Conservation (phyloP, 2,888 invertebrate species). For the Heliconius erato region DNA sequence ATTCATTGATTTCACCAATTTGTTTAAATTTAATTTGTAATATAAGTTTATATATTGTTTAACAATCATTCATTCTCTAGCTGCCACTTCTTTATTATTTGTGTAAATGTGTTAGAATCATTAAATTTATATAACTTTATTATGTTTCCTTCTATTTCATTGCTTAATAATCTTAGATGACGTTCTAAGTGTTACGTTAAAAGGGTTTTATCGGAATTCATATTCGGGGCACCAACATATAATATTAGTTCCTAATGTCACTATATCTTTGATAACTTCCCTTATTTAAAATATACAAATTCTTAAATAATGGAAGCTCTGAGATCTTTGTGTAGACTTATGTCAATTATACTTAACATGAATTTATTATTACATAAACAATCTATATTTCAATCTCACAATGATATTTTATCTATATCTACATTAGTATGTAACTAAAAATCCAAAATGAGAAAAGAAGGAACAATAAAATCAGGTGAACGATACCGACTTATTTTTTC, state of each 20-base stretch:
- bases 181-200: background rate
- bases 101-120: conserved; percentile 27
- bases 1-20: background rate
- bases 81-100: conserved; percentile 16
- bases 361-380: conserved; percentile 23
- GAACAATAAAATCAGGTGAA: conserved; percentile 21
- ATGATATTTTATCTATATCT: conserved; percentile 9
- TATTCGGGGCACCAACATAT: conserved; percentile 1
- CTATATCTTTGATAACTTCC: conserved; percentile 1
- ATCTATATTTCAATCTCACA: conserved; percentile 11
- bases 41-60: conserved; percentile 5
- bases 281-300: background rate
- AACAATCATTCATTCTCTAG: conserved; percentile 9
- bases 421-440: background rate
- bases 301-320: conserved; percentile 25
- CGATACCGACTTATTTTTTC: conserved; percentile 15
- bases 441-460: background rate
- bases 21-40: background rate
- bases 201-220: background rate
- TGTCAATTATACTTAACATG: conserved; percentile 22
- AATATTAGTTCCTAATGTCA: conserved; percentile 13
- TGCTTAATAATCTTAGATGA: background rate
- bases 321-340: background rate
- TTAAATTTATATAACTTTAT: conserved; percentile 31
- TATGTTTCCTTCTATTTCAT: conserved; percentile 29